Evolutionary conservation across 1,140 invertebrate genomes (phyloP).

Genomic region (Drosophila nigrodunni): DNA sequence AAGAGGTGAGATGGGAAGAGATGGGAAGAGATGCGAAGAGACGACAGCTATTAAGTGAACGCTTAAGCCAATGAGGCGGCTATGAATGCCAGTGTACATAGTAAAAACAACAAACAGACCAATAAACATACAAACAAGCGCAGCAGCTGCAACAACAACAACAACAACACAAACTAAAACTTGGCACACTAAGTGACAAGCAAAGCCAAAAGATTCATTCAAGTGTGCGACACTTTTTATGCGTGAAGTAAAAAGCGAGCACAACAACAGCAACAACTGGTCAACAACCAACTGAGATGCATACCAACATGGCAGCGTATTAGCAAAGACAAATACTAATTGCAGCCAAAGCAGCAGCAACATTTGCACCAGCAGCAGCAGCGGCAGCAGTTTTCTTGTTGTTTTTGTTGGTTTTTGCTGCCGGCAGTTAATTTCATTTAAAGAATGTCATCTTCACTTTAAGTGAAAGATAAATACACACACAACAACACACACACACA

Average conservation of each 20-base stretch:
- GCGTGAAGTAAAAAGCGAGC: slow-evolving; percentile 52
- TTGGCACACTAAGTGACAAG: slow-evolving; percentile 46
- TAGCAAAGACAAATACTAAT: slow-evolving; percentile 84
- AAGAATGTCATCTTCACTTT: slow-evolving; percentile 85
- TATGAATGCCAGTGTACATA: slow-evolving; percentile 35
- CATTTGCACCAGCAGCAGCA: slow-evolving; percentile 40
- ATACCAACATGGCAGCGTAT: slow-evolving; percentile 81
- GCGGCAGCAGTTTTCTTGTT: slow-evolving; percentile 38
- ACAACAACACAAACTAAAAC: slow-evolving; percentile 12
- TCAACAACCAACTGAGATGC: slow-evolving; percentile 68
- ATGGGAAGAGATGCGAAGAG: background rate
- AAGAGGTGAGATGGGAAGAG: no score
- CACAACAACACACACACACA: slow-evolving; percentile 36
- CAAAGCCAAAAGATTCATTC: slow-evolving; percentile 65
- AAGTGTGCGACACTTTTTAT: slow-evolving; percentile 72
- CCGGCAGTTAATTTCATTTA: slow-evolving; percentile 84
- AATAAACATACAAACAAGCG: slow-evolving; percentile 78
- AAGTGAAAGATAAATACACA: slow-evolving; percentile 84
- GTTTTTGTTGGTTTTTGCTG: slow-evolving; percentile 65
- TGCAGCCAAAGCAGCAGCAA: slow-evolving; percentile 74
- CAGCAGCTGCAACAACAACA: slow-evolving; percentile 21
- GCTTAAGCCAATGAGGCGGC: slow-evolving; percentile 63
- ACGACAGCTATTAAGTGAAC: slow-evolving; percentile 69
- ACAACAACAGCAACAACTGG: slow-evolving; percentile 39
- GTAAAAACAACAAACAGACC: slow-evolving; percentile 55